Evolutionary conservation across 1,140 invertebrate species (phyloP).

Genomic region (Antheraea pernyi): DNA sequence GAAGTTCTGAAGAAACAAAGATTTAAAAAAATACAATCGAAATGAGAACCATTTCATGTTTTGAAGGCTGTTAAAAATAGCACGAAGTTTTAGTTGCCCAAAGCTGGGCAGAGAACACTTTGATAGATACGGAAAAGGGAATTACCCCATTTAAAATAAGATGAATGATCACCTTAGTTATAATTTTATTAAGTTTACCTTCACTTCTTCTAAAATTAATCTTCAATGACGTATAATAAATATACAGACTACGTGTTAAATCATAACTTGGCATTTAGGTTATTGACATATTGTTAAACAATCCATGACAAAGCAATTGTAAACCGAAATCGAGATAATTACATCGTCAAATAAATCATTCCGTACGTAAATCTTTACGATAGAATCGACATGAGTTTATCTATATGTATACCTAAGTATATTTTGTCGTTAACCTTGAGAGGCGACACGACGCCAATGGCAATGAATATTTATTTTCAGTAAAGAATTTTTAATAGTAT

Average conservation of each 20-base stretch:
- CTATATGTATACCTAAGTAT: background rate
- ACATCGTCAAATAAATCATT: background rate
- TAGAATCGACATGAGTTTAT: background rate
- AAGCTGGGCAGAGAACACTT: no score
- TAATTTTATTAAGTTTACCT: no score
- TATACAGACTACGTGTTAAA: background rate
- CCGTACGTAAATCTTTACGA: background rate
- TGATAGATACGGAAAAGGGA: no score
- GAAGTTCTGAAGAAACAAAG: no score
- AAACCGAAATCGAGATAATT: background rate
- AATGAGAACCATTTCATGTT: no score
- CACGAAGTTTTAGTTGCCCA: no score
- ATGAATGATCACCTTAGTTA: no score
- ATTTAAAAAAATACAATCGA: no score
- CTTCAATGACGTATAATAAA: no score
- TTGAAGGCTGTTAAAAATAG: no score
- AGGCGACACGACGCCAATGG: background rate
- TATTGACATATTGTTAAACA: background rate
- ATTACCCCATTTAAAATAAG: no score
- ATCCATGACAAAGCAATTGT: background rate
- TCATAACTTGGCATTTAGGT: background rate
- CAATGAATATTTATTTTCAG: conserved; percentile 3
- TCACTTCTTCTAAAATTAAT: no score
- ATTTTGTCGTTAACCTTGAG: conserved; percentile 1
- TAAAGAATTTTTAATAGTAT: background rate